Evolutionary conservation across 2,888 invertebrate species (phyloP).

Genomic region (Flexamia atlantica): DNA sequence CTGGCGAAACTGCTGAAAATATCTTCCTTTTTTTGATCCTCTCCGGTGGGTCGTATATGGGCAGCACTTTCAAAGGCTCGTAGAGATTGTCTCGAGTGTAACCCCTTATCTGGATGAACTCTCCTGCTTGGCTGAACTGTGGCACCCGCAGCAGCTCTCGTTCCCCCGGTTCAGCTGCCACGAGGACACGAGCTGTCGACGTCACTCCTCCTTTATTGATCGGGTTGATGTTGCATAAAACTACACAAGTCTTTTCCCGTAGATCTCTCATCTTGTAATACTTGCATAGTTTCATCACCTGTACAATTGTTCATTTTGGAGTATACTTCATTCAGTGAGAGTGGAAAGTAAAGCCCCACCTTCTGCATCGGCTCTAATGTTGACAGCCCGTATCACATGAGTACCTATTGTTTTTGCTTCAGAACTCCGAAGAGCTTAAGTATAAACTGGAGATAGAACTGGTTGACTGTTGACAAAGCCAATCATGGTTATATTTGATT

Average conservation of each 20-base stretch:
- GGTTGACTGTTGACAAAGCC: no score
- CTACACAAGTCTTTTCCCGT: background rate
- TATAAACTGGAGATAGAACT: no score
- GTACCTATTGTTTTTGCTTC: no score
- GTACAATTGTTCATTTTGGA: background rate
- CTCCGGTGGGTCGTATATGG: background rate
- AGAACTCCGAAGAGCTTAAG: no score
- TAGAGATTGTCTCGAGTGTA: constrained; percentile 2
- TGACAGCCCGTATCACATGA: no score
- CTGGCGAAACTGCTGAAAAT: constrained; percentile 18
- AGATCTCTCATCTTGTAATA: constrained; percentile 11
- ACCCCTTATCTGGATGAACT: constrained; percentile 3
- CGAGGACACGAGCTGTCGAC: background rate
- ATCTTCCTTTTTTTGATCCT: background rate
- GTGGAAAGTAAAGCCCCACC: no score
- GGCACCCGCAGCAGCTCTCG: constrained; percentile 15
- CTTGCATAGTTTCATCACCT: constrained; percentile 16
- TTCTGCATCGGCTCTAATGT: no score
- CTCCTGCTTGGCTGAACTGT: background rate
- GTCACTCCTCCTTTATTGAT: constrained; percentile 9
- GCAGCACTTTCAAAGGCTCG: background rate
- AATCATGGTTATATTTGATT: no score
- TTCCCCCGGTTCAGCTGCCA: background rate
- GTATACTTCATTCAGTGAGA: no score
- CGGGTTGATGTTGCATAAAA: constrained; percentile 1